Conservation (phyloP, 2,797 vertebrate genomes). For the Falco naumanni region DNA sequence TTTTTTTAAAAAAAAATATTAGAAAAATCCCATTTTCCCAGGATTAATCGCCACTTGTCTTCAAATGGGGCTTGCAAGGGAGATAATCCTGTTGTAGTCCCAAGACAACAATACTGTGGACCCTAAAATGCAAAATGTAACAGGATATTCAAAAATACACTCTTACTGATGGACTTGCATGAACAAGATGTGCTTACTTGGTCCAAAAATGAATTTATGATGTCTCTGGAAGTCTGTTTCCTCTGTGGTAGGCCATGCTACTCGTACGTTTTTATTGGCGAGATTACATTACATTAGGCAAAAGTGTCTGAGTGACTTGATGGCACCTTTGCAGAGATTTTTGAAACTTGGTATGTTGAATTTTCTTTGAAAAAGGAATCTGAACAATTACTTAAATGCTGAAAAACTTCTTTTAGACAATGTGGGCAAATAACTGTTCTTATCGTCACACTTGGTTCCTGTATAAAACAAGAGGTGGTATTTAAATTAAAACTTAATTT, state of each 20-base stretch:
- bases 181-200: background rate
- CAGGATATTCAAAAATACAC: background rate
- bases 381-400: background rate
- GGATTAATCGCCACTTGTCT: background rate
- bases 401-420: background rate
- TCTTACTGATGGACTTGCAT: background rate
- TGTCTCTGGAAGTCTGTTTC: background rate
- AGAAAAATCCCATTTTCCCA: fast-evolving
- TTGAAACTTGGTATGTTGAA: background rate
- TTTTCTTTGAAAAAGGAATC: background rate
- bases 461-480: background rate
- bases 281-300: background rate
- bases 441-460: background rate
- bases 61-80: background rate
- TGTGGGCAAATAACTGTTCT: background rate
- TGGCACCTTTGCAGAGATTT: background rate
- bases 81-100: background rate
- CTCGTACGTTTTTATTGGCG: background rate
- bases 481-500: background rate
- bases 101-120: background rate
- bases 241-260: background rate
- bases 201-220: background rate
- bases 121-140: background rate
- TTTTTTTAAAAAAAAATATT: background rate
- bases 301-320: background rate